A percentile compares a stretch with the other conserved stretches of the same genome.
phyloP scores from a whole-genome alignment of 2,797 vertebrate species.

The Darevskia mixta region DNA sequence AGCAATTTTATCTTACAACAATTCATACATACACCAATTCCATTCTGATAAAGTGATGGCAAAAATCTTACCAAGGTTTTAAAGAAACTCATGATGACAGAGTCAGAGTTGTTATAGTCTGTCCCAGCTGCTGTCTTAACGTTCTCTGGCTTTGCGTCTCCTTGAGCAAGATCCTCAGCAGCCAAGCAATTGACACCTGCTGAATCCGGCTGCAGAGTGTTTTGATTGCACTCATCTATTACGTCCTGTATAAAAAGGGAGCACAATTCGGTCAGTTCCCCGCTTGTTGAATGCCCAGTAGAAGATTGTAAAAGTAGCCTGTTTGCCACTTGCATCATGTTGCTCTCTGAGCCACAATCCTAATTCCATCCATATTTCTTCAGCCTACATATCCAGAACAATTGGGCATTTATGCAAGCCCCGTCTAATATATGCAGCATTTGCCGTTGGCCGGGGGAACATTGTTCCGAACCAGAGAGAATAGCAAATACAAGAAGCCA shows the following conservation, averaged over 20 bases:
- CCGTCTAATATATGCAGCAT: slow-evolving; percentile 61
- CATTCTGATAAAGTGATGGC: background rate
- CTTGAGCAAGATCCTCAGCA: slow-evolving; percentile 52
- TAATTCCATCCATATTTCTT: slow-evolving; percentile 83
- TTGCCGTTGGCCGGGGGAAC: slow-evolving; percentile 61
- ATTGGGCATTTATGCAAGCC: slow-evolving; percentile 67
- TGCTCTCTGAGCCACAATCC: slow-evolving; percentile 68
- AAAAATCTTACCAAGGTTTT: slow-evolving; percentile 91
- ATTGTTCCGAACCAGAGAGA: slow-evolving; percentile 66
- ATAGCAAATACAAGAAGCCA: slow-evolving; percentile 53
- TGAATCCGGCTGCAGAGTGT: slow-evolving; percentile 65
- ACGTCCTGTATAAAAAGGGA: slow-evolving; percentile 80
- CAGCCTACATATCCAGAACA: slow-evolving; percentile 80
- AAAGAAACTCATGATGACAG: slow-evolving; percentile 97
- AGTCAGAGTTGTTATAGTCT: slow-evolving; percentile 82
- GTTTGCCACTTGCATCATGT: slow-evolving; percentile 67
- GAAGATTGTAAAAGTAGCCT: slow-evolving; percentile 66
- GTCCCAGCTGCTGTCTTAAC: slow-evolving; percentile 61
- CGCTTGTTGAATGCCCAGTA: slow-evolving; percentile 59
- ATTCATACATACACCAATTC: background rate
- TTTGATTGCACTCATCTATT: slow-evolving; percentile 74
- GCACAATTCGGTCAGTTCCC: slow-evolving; percentile 60
- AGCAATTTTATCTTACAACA: background rate
- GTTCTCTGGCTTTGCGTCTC: slow-evolving; percentile 60
- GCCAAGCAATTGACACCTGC: slow-evolving; percentile 52